phyloP scores from a whole-genome alignment of 2,888 invertebrate genomes.

The Drosophila vallismaia region DNA sequence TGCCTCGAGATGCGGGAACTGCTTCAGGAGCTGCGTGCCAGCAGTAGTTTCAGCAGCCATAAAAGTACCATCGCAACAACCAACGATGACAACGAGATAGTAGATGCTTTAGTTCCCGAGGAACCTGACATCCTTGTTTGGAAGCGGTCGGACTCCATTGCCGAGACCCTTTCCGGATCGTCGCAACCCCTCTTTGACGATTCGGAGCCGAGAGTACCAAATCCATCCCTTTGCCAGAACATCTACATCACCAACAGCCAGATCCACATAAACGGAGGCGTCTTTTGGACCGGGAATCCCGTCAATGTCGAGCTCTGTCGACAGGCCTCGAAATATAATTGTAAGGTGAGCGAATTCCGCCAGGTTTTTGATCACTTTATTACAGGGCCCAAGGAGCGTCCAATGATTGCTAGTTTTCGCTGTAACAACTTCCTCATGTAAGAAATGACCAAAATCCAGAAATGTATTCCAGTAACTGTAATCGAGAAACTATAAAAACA shows the following conservation, averaged over 20 bases:
- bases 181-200: neutral
- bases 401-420: constrained; percentile 38
- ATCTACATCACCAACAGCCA: constrained; percentile 59
- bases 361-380: constrained; percentile 59
- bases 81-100: constrained; percentile 10
- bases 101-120: neutral
- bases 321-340: neutral
- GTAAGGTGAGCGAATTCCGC: constrained; percentile 53
- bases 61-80: constrained; percentile 1
- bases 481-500: constrained; percentile 9
- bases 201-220: neutral
- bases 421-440: constrained; percentile 47
- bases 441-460: constrained; percentile 22
- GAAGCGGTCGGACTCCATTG: neutral
- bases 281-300: constrained; percentile 23
- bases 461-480: neutral
- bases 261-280: constrained; percentile 51
- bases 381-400: constrained; percentile 31
- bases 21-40: constrained; percentile 45
- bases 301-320: constrained; percentile 23
- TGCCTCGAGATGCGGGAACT: constrained; percentile 41
- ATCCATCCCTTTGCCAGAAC: constrained; percentile 15
- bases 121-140: constrained; percentile 2
- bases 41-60: constrained; percentile 11
- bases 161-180: neutral